Base-by-base conservation (phyloP, 2,113 vertebrate genomes). In the Leptodactylus fuscus region DNA sequence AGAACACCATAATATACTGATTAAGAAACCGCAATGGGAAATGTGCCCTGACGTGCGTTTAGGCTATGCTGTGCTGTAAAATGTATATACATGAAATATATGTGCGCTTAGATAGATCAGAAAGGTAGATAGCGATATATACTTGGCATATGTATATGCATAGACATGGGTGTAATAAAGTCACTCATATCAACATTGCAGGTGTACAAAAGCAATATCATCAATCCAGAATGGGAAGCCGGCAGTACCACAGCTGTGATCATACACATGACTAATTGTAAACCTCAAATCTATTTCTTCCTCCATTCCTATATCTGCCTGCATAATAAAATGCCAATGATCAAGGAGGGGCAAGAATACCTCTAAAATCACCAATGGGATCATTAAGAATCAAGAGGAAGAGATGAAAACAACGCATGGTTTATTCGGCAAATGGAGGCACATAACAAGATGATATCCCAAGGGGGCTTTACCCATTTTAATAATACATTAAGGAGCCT, bases 381-480 rank as follows among this genome's bases (percentile, higher is more conserved):
- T 97, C 97, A 99, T 99, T 99, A 99, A 98, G 97, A 98, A 97
- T 97, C 96, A 96, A 95, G 96, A 96, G 97, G 94, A 96, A 60
- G 96, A 97, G 97, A 99, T 98, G 97, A 98, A 99, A 99, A 99
- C 97, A 98, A 97, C 96, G 95, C 96, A 96, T 95, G 97, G 98
- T 97, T 99, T 98, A 98, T 98, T 97, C 97, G 95, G 96, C 97
- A 98, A 99, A 99, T 98, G 98, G 98, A 99, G 97, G 97, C 97
- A 95, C 95, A 97, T 97, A 98, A 98, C 96, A 96, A 97, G 96
- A 97, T 96, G 96, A 94, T 88, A 92, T 99, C 98, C 97, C 98
- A 90, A 91, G 97, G 97, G 98, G 96, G 96, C 97, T 97, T 99
- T 99, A 98, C 96, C 96, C 97, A 95, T 98, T 98, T 99, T 99